A percentile compares a stretch with the other conserved stretches of the same genome.
Evolutionary conservation across 2,888 invertebrate species (phyloP).

Genomic region (Drosophila mimica): DNA sequence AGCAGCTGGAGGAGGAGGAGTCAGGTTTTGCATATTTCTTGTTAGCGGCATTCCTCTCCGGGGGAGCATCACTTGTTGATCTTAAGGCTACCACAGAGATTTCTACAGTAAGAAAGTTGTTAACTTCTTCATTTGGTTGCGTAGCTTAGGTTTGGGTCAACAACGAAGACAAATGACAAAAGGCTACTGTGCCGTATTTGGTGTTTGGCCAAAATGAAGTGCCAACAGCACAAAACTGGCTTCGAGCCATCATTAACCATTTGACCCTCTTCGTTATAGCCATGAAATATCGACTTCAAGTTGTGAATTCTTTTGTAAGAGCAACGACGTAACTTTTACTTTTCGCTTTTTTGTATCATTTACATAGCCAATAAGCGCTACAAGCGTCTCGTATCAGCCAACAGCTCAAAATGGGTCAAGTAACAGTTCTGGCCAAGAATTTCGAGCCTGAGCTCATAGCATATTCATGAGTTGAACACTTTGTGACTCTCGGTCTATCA

Average conservation of each 20-base stretch:
- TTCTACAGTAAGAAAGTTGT: constrained; percentile 73
- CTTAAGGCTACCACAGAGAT: constrained; percentile 55
- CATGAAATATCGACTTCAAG: constrained; percentile 58
- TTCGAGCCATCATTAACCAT: constrained; percentile 2
- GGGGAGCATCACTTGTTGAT: constrained; percentile 39
- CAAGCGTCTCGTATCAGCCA: constrained; percentile 20
- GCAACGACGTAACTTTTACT: constrained; percentile 67
- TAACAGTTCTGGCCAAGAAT: constrained; percentile 65
- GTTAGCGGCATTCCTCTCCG: constrained; percentile 61
- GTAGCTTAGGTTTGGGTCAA: constrained; percentile 31
- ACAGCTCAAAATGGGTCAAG: constrained; percentile 60
- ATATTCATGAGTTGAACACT: constrained; percentile 62
- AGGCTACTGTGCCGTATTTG: constrained; percentile 65
- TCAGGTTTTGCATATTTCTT: constrained; percentile 27
- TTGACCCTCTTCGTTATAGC: constrained; percentile 62
- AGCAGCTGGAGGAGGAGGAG: neutral
- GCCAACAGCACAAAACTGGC: constrained; percentile 16
- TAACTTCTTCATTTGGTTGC: constrained; percentile 56
- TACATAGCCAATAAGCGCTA: constrained; percentile 24
- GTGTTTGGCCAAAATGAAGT: constrained; percentile 31
- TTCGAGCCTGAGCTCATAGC: constrained; percentile 60
- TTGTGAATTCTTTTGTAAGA: constrained; percentile 58
- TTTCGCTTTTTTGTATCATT: constrained; percentile 45
- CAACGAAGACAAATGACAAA: constrained; percentile 74
- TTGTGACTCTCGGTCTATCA: constrained; percentile 20